Evolutionary conservation across 2,113 vertebrate genomes (phyloP).

Genomic region (Sylvia atricapilla): DNA sequence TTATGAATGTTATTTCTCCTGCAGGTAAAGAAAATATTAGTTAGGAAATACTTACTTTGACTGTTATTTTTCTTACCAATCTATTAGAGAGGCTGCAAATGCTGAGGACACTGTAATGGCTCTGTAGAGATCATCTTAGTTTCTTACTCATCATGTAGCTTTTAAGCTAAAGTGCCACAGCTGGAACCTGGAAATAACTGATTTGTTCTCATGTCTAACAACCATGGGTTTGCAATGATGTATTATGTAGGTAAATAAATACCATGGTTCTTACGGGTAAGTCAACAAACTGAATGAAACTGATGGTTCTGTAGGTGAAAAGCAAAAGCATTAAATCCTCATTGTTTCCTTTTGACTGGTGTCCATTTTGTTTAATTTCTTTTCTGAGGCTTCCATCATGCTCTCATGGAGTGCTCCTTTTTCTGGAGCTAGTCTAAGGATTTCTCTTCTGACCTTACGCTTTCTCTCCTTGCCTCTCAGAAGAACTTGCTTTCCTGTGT

Average conservation of each 20-base stretch:
- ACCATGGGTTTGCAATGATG: neutral
- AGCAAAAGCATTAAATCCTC: neutral
- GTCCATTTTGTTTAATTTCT: neutral
- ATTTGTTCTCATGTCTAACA: neutral
- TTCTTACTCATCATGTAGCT: neutral
- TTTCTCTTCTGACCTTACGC: constrained; percentile 4
- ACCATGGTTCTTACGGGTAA: neutral
- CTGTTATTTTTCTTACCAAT: neutral
- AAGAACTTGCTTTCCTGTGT: constrained; percentile 48
- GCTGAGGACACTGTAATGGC: neutral
- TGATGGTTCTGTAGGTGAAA: neutral
- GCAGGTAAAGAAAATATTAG: neutral
- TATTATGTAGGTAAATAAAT: neutral
- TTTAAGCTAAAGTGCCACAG: neutral
- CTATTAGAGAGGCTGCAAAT: neutral
- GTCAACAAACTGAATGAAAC: neutral
- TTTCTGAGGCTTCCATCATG: neutral
- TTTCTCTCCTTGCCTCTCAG: constrained; percentile 27
- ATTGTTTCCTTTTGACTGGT: neutral
- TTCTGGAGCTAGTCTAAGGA: neutral
- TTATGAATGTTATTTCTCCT: neutral
- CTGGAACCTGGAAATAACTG: neutral
- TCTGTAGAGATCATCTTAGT: neutral
- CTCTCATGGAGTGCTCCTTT: neutral
- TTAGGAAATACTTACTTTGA: neutral